Base-by-base conservation (phyloP, 2,888 invertebrate species). In the Oscheius sp. region DNA sequence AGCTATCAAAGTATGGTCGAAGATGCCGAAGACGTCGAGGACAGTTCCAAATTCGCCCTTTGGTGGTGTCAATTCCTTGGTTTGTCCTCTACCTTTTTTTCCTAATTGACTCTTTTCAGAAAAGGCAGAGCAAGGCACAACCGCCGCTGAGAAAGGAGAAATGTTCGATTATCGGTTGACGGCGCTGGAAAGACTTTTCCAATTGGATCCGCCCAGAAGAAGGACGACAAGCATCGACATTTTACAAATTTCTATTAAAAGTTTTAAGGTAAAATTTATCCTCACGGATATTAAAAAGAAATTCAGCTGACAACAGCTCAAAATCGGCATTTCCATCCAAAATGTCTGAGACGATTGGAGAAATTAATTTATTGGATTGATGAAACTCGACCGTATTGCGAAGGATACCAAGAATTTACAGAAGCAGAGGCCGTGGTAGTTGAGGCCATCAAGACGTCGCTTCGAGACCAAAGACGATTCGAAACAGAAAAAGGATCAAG, bases 21-120 rank as follows among this genome's bases (percentile, higher is more conserved):
- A 27, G 76, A 75, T 5, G 72, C 78, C 0, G 75, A 76, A 27
- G 61, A 73, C 13, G 63, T 68, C 12, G 75, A 75, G n/a, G 80
- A 78, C 41, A 69, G 76, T 3, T 27, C 78, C 23, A 78, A 78
- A 43, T 77, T 80, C 35, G 78, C 78, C 16, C 58, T 58, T 21
- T 80, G 78, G 78, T 80, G 80, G 80, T 72, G 73, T 13, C 76
- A 78, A 45, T 80, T 80, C 55, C 41, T 80, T 35, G 73, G 73
- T 73, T 46, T 18, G 2, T 61, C 18, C n/a, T n/a, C n/a, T n/a
- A n/a, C n/a, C n/a, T n/a, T n/a, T n/a, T n/a, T n/a, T n/a, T n/a
- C n/a, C n/a, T n/a, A n/a, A n/a, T n/a, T n/a, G n/a, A n/a, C n/a
- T n/a, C 53, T 9, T 53, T 64, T 64, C 27, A 70, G 71, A 71